phyloP scores from a whole-genome alignment of 2,888 invertebrate genomes.

The Macaria liturata region DNA sequence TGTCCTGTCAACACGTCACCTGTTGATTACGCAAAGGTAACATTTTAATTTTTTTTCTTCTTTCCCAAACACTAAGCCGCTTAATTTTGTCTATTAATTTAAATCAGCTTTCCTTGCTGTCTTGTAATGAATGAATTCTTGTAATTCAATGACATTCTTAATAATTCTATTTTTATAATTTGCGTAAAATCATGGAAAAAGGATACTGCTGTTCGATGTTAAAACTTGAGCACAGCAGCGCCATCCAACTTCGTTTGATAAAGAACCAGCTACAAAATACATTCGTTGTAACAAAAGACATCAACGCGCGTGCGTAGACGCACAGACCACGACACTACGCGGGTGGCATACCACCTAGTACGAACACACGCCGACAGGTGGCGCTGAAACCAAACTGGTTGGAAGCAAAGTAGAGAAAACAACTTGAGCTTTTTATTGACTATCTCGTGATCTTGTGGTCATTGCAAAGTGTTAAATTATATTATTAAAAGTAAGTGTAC shows the following conservation, averaged over 20 bases:
- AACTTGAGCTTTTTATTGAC: too few relatives aligned
- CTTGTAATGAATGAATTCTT: too few relatives aligned
- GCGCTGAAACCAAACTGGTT: conserved; percentile 46
- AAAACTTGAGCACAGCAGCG: neutral
- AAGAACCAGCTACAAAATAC: neutral
- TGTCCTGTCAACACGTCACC: conserved; percentile 85
- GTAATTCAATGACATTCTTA: too few relatives aligned
- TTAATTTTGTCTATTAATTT: too few relatives aligned
- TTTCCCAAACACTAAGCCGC: too few relatives aligned
- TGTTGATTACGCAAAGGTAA: conserved; percentile 86
- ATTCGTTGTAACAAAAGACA: conserved; percentile 25
- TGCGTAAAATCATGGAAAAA: too few relatives aligned
- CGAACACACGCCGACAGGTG: conserved; percentile 60
- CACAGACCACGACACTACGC: conserved; percentile 25
- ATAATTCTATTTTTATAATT: too few relatives aligned
- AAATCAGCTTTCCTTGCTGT: too few relatives aligned
- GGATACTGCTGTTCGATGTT: too few relatives aligned
- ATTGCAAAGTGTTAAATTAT: too few relatives aligned
- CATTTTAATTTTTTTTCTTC: neutral
- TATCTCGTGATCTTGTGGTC: too few relatives aligned
- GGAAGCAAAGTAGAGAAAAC: neutral
- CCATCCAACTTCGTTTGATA: conserved; percentile 7
- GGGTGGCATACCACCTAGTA: conserved; percentile 57
- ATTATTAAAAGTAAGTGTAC: too few relatives aligned
- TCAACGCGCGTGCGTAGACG: conserved; percentile 29